Base-by-base conservation (phyloP, 2,113 vertebrate genomes). In the Pipra filicauda region DNA sequence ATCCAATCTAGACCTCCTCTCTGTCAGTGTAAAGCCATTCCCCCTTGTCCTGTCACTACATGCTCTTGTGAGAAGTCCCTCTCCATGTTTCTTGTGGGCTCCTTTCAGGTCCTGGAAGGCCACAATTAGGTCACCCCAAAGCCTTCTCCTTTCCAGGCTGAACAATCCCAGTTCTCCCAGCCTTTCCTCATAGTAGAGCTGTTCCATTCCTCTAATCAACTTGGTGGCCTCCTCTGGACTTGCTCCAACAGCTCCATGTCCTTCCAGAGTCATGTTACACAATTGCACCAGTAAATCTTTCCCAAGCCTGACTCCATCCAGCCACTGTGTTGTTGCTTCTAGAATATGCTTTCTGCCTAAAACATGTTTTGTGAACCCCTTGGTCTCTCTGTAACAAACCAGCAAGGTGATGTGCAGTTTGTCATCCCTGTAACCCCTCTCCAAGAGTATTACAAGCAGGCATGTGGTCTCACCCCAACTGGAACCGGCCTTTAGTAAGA, bases 401-500 rank as follows among this genome's bases (percentile, higher is more conserved):
- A 67, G 48, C 71, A n/a, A 55, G 1, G 10, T 41, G 37, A 73
- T 24, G 75, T 95, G 82, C 88, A 67, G 8, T 71, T 11, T 74
- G 43, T 88, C 86, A 49, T 57, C n/a, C 22, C 39, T 59, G 43
- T 77, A 78, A 57, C 41, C 65, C 48, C 78, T 52, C 62, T 49
- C 41, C 10, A 91, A 74, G 83, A 96, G 91, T 93, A 89, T 95
- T 89, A 81, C 18, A 78, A 74, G 22, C 69, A 59, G 72, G 48
- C 64, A 73, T 0, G 1, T 20, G 33, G 66, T 46, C 55, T 82
- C 46, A 69, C 8, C 85, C 30, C 2, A 1, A 22, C 13, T 73
- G 51, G 51, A 91, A 62, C 27, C 5, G 2, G 30, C 81, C 23
- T 70, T 81, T 9, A 35, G 30, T 6, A n/a, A 49, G 41, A 80